Evolutionary conservation across 1,140 invertebrate species (phyloP), one percentile per base, ranked within the genome.

Genomic region (Drosophila nannoptera): DNA sequence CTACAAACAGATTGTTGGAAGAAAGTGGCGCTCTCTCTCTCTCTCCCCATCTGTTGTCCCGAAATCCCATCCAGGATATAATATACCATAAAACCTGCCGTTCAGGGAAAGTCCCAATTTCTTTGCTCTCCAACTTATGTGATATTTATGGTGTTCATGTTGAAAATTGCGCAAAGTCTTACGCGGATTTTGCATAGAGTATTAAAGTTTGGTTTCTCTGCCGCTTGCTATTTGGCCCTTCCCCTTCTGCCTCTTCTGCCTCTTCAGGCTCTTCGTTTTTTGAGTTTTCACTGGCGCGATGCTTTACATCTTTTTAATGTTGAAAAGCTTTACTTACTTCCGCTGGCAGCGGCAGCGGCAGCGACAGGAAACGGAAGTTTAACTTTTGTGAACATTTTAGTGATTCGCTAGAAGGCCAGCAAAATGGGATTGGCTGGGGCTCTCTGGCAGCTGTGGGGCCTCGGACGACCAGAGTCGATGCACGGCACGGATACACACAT

Each of bases 231-330:
- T 31, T 22, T 12, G 6, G 6, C n/a, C 7, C n/a, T 42, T 42
- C 2, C 12, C 50, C 16, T 33, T 52, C 16, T 38, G 7, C 14
- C 14, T 67, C n/a, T 53, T 42, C 40, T 53, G 22, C 22, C 11
- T 4, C 35, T 36, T 6, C 35, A 35, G 4, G 38, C 12, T 22
- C 22, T 45, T 60, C 43, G 66, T 70, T 64, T 53, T 74, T 63
- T 64, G 61, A 3, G 40, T 73, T 78, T 76, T 61, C 48, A 58
- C 75, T 86, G 69, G 77, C 82, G 82, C 63, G 65, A 58, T 64
- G 73, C 81, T 84, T 77, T 86, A 86, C 81, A 86, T 86, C 77
- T 86, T 84, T 86, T 86, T 87, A 86, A 87, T 87, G 81, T 81
- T 81, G 82, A 87, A 86, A 84, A 87, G 82, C 81, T 87, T 86